A percentile compares a stretch with the other conserved stretches of the same genome.
phyloP scores from a whole-genome alignment of 2,113 vertebrate species.

The Rhineura floridana region DNA sequence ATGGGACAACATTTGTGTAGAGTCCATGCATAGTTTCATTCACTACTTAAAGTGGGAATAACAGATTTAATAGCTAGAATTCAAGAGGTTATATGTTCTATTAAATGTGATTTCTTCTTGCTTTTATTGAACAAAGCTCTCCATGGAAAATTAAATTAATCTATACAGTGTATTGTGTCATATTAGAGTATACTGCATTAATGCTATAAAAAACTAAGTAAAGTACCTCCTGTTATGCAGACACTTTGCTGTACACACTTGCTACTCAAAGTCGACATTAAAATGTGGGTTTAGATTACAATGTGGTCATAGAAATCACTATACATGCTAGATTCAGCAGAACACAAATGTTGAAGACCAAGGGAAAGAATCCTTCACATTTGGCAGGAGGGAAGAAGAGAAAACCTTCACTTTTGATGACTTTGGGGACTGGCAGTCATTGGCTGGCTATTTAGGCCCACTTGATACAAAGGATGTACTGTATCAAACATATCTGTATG shows the following conservation, averaged over 20 bases:
- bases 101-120: background rate
- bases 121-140: constrained; percentile 1
- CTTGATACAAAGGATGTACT: background rate
- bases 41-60: background rate
- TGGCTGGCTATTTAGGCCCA: background rate
- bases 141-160: background rate
- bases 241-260: background rate
- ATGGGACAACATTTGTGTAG: background rate
- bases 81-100: background rate
- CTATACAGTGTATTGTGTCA: background rate
- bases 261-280: background rate
- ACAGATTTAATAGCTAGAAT: background rate
- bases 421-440: background rate
- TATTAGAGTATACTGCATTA: background rate
- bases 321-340: background rate
- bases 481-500: background rate
- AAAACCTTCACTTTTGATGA: background rate
- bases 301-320: background rate
- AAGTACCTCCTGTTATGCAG: background rate
- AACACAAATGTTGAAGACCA: background rate
- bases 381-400: background rate
- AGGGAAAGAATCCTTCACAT: background rate
- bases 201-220: background rate
- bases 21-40: background rate
- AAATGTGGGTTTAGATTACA: background rate